Conservation (phyloP, 1,140 invertebrate species). For the Diachasma alloeum region DNA sequence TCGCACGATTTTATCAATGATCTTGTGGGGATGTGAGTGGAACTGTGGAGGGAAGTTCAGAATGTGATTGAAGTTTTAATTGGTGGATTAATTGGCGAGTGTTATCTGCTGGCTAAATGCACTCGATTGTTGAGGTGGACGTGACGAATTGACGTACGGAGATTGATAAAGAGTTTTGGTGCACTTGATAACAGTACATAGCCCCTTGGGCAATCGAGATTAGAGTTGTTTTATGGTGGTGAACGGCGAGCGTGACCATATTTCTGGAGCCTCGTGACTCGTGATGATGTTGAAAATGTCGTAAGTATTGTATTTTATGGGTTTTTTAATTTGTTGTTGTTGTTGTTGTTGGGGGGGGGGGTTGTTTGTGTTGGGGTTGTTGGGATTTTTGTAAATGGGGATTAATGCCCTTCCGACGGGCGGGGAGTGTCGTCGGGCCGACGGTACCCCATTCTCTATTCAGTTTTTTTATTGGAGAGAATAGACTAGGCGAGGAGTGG, state of each 20-base stretch:
- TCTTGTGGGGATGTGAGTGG: too few relatives aligned
- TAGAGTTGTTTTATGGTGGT: neutral
- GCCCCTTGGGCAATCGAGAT: neutral
- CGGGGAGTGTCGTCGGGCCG: too few relatives aligned
- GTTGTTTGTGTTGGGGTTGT: neutral
- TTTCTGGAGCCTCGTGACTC: neutral
- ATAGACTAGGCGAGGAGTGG: too few relatives aligned
- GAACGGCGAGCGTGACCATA: neutral
- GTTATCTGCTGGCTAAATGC: too few relatives aligned
- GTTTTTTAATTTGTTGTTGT: too few relatives aligned
- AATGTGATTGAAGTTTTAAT: too few relatives aligned
- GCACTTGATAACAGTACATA: neutral
- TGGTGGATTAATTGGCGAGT: too few relatives aligned
- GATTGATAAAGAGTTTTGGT: neutral
- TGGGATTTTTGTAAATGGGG: neutral
- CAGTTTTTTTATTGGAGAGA: too few relatives aligned
- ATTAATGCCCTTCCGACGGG: too few relatives aligned
- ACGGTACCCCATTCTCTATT: too few relatives aligned
- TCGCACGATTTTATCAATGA: too few relatives aligned
- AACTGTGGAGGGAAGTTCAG: too few relatives aligned
- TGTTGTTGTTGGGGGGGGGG: neutral
- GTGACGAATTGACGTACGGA: neutral
- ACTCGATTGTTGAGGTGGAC: neutral
- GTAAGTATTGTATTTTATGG: slow-evolving; percentile 1
- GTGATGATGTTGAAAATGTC: slow-evolving; percentile 20